Evolutionary conservation across 2,888 invertebrate genomes (phyloP).

Genomic region (Scotopteryx bipunctaria): DNA sequence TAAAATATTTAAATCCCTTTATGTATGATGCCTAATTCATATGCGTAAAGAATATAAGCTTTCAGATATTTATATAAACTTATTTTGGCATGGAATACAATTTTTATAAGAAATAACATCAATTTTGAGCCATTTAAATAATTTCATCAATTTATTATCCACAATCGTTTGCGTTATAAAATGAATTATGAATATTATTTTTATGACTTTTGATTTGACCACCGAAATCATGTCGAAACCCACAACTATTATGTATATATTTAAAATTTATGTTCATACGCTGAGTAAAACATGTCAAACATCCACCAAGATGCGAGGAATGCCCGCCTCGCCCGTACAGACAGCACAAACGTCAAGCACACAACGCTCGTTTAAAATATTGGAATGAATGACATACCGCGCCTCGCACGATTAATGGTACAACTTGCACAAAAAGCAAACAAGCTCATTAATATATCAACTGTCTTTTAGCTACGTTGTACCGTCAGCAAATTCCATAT

Average conservation of each 20-base stretch:
- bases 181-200: constrained; percentile 7
- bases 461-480: constrained; percentile 78
- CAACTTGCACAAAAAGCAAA: constrained; percentile 77
- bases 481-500: constrained; percentile 59
- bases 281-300: constrained; percentile 47
- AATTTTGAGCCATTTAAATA: not conserved
- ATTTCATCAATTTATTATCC: not conserved
- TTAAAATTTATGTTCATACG: constrained; percentile 37
- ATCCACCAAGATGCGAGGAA: constrained; percentile 60
- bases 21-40: too few relatives aligned
- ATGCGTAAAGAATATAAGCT: too few relatives aligned
- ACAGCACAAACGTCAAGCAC: constrained; percentile 76
- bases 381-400: constrained; percentile 83
- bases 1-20: not conserved
- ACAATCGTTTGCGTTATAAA: not conserved
- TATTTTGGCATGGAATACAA: not conserved
- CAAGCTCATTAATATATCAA: constrained; percentile 82
- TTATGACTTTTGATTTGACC: constrained; percentile 12
- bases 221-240: constrained; percentile 9
- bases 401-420: constrained; percentile 80
- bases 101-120: not conserved
- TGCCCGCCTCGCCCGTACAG: constrained; percentile 70
- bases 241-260: constrained; percentile 23
- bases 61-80: too few relatives aligned
- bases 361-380: constrained; percentile 78